Conservation (phyloP, 2,113 vertebrate species). For the Rhadina sibilatrix region DNA sequence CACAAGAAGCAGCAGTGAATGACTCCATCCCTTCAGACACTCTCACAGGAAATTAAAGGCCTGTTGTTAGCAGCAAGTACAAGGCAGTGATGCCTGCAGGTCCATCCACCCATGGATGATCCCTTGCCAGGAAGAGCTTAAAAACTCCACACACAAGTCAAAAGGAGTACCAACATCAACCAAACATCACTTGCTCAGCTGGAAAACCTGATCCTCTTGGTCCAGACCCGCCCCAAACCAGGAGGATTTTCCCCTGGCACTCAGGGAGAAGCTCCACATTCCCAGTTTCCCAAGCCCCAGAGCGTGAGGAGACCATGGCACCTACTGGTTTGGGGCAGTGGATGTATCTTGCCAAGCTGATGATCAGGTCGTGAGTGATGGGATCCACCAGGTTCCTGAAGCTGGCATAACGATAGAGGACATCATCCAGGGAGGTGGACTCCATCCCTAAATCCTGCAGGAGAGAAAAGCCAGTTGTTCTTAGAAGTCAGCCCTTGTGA, state of each 20-base stretch:
- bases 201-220: background rate
- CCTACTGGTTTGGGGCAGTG: conserved; percentile 95
- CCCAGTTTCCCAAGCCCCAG: background rate
- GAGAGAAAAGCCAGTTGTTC: fast-evolving
- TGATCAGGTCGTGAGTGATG: conserved; percentile 96
- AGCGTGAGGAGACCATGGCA: background rate
- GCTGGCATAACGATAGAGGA: conserved; percentile 96
- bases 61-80: background rate
- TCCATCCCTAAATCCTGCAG: conserved; percentile 97
- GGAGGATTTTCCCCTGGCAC: background rate
- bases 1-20: background rate
- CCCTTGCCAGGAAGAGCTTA: background rate
- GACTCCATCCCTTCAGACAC: background rate
- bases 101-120: background rate
- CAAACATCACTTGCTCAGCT: background rate
- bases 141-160: background rate
- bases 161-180: background rate
- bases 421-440: conserved; percentile 95
- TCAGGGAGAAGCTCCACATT: background rate
- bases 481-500: background rate
- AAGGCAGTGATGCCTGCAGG: background rate
- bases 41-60: background rate
- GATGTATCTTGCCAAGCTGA: conserved; percentile 93
- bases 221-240: background rate
- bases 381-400: conserved; percentile 98